phyloP scores from a whole-genome alignment of 1,140 invertebrate genomes.

The Hypsibius dujardini region DNA sequence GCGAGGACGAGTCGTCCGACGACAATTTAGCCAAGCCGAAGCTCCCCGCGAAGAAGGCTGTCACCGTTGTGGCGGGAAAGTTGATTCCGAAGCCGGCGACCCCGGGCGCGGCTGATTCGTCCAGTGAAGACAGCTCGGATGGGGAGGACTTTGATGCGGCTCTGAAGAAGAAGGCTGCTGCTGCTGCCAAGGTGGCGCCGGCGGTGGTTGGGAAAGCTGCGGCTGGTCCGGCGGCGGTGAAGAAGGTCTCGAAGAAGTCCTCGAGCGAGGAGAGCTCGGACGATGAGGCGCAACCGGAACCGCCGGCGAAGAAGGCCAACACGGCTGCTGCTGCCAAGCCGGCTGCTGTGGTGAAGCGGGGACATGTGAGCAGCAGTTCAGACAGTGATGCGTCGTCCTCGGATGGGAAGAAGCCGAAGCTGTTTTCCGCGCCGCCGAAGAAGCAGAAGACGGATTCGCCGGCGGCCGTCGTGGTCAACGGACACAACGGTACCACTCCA shows the following conservation, averaged over 20 bases:
- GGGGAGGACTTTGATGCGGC: not conserved
- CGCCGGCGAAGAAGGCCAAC: not conserved
- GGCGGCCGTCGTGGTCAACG: too few species aligned
- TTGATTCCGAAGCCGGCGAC: too few species aligned
- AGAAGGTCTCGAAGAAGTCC: conserved; percentile 7
- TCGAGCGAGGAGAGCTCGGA: not conserved
- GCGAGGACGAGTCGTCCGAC: not conserved
- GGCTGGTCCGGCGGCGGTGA: too few species aligned
- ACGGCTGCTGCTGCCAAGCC: conserved; percentile 1
- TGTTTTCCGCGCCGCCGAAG: not conserved
- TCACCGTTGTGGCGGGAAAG: too few species aligned
- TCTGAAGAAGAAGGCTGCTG: not conserved
- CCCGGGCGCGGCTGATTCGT: too few species aligned
- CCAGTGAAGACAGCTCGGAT: conserved; percentile 12
- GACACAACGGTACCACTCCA: too few species aligned
- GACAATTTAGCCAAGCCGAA: conserved; percentile 10
- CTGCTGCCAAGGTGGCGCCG: not conserved
- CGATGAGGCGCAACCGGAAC: not conserved
- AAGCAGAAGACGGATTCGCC: not conserved
- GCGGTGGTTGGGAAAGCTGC: not conserved
- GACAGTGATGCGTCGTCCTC: too few species aligned
- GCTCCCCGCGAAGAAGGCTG: not conserved
- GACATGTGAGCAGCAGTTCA: too few species aligned
- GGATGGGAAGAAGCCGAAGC: not conserved
- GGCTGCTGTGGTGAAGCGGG: too few species aligned